Base-by-base conservation (phyloP, 2,797 vertebrate species). In the Pseudotriccus pelzelni region DNA sequence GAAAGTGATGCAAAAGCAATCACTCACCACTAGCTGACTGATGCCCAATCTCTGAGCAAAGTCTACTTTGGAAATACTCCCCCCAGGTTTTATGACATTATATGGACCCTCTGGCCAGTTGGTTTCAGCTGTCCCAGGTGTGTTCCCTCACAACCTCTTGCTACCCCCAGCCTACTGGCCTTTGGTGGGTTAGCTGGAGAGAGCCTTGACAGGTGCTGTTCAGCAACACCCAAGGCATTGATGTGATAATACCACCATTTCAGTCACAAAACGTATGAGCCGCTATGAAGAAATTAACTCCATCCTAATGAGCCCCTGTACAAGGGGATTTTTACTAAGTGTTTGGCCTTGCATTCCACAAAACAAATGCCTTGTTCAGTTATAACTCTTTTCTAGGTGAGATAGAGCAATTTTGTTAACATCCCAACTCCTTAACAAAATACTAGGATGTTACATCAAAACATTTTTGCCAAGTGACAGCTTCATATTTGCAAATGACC, bases 281-380 rank as follows among this genome's bases (percentile, higher is more conserved):
- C 69, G 41, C 37, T 84, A 17, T 15, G n/a, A 79, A 55, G n/a
- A 78, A 86, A 60, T 43, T 18, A 59, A 30, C 46, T 68, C 36
- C 22, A 63, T 4, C 6, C 4, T 9, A 39, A 8, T 1, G 3
- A 83, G 24, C 10, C 5, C 5, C 9, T 1, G 1, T 50, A 59
- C 23, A 44, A 3, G 34, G 67, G 28, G 12, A 37, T 75, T 67
- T 74, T 55, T 63, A 53, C 7, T 36, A 50, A 67, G 8, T 32
- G 5, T 58, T 74, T 66, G 39, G 20, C 49, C 27, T 50, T 79
- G 16, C 41, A 34, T 92, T 72, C 8, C 36, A 50, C 8, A 53
- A 58, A 92, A 47, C 7, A 12, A 75, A 16, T 4, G 3, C 8
- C 15, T 15, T 67, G 16, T 37, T 75, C 14, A n/a, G 12, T 63